These are phyloP conservation scores for Alosa sapidissima DNA, from an alignment of 2,797 vertebrate species.

Conservation along the genomic window DNA sequence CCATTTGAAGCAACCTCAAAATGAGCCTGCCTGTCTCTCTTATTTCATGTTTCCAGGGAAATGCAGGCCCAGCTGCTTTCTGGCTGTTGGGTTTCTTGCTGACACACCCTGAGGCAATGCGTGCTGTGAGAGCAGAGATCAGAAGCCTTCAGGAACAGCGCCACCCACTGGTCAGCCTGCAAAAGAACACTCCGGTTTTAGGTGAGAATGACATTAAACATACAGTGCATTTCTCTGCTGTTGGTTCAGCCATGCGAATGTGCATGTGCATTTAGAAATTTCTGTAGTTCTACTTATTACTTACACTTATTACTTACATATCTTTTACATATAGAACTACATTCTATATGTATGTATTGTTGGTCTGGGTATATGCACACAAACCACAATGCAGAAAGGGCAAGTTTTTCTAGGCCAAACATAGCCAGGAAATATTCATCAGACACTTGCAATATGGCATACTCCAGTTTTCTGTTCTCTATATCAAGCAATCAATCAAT, in stretches of 20 bases:
- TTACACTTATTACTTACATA: too few relatives aligned
- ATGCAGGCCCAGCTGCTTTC: conserved; percentile 82
- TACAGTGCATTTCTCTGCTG: neutral
- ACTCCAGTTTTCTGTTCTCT: too few relatives aligned
- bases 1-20: neutral
- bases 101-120: conserved; percentile 79
- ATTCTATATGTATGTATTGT: neutral
- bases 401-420: neutral
- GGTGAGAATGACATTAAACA: conserved; percentile 60
- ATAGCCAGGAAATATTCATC: too few relatives aligned
- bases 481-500: too few relatives aligned
- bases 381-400: neutral
- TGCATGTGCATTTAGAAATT: too few relatives aligned
- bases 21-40: neutral
- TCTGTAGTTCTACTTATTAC: too few relatives aligned
- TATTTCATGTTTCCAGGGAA: conserved; percentile 69
- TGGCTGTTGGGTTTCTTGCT: conserved; percentile 88
- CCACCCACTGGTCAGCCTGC: conserved; percentile 57
- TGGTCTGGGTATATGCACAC: neutral
- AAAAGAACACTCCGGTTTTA: conserved; percentile 68
- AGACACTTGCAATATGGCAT: too few relatives aligned
- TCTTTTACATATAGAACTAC: too few relatives aligned
- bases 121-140: conserved; percentile 76
- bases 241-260: neutral
- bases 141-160: conserved; percentile 46